A percentile compares a stretch with the other conserved stretches of the same genome.
phyloP scores from a whole-genome alignment of 2,797 vertebrate genomes.

The Hapalemur alaotrensis region DNA sequence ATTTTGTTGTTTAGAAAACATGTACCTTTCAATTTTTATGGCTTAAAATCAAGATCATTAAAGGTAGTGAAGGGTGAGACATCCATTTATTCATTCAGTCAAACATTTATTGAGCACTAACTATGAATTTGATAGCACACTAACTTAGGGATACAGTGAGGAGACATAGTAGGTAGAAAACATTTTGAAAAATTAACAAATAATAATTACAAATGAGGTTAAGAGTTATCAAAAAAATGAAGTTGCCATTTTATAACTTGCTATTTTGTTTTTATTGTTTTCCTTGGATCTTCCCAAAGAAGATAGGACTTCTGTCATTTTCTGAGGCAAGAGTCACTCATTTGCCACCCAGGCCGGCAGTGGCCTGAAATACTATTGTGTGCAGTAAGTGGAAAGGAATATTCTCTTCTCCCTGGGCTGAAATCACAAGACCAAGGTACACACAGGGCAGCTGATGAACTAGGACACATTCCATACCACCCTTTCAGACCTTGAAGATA shows the following conservation, averaged over 20 bases:
- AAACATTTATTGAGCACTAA: neutral
- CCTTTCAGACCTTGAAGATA: neutral
- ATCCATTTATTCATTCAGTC: neutral
- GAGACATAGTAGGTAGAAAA: neutral
- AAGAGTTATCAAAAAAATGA: neutral
- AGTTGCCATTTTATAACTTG: neutral
- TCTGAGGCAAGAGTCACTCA: neutral
- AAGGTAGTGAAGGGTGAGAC: neutral
- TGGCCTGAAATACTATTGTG: neutral
- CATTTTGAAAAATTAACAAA: neutral
- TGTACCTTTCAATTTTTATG: neutral
- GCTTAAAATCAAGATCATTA: neutral
- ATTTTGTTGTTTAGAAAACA: neutral
- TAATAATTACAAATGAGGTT: neutral
- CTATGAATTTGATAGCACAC: neutral
- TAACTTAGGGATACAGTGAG: neutral
- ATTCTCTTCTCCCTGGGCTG: neutral
- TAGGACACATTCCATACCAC: neutral
- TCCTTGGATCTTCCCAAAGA: neutral
- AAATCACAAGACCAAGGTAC: neutral
- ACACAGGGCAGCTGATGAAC: neutral
- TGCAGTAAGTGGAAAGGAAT: neutral
- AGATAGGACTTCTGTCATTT: neutral
- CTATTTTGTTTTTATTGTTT: neutral
- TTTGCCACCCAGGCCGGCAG: neutral